Percentiles rank a stretch among this genome's conserved stretches.
phyloP scores from a whole-genome alignment of 2,888 invertebrate species.

The Agonopterix arenella region DNA sequence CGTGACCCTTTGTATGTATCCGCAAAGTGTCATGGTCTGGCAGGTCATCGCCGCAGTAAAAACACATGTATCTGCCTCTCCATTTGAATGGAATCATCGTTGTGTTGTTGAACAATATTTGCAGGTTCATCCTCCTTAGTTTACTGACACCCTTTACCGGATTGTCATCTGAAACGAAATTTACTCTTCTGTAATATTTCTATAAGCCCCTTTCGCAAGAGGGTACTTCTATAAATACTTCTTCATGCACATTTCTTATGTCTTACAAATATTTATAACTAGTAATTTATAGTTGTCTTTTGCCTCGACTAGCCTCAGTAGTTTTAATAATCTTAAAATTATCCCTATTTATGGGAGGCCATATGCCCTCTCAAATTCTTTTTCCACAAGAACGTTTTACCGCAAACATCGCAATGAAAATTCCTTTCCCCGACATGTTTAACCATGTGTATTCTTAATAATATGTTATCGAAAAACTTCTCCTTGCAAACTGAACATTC shows the following conservation, averaged over 20 bases:
- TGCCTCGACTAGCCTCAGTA: too few species aligned
- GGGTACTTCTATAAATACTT: not conserved
- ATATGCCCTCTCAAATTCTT: constrained; percentile 73
- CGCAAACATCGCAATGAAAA: constrained; percentile 72
- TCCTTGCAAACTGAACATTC: constrained; percentile 38
- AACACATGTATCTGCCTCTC: constrained; percentile 56
- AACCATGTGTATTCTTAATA: constrained; percentile 49
- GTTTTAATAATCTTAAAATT: too few species aligned
- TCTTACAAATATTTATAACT: too few species aligned
- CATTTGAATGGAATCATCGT: constrained; percentile 61
- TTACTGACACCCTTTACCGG: constrained; percentile 34
- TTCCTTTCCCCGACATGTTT: constrained; percentile 60
- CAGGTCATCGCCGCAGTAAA: constrained; percentile 51
- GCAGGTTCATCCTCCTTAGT: constrained; percentile 41
- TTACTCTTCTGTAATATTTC: constrained; percentile 25
- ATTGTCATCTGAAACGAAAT: constrained; percentile 63
- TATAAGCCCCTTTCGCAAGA: constrained; percentile 6
- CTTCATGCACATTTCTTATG: not conserved
- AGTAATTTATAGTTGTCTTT: too few species aligned
- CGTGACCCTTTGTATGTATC: constrained; percentile 46
- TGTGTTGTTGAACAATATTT: constrained; percentile 59
- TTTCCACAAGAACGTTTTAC: constrained; percentile 69
- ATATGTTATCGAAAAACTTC: constrained; percentile 34
- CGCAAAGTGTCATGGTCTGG: constrained; percentile 29
- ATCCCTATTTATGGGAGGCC: constrained; percentile 18